Base-by-base conservation (phyloP, 92 coral and sea anemone species). In the Phenganax subtilis region DNA sequence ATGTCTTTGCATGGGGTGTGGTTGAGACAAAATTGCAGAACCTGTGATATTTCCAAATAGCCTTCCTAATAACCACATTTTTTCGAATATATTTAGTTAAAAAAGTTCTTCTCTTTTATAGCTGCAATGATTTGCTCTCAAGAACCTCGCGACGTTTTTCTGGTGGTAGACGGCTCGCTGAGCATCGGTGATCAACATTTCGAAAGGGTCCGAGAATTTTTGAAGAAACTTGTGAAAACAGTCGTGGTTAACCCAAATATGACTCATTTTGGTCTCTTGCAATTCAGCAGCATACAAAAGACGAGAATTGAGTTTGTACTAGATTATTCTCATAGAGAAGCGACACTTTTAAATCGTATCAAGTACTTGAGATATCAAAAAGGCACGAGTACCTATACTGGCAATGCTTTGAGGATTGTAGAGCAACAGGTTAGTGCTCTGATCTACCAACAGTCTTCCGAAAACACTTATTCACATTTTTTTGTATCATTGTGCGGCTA, bases 251-350 rank as follows among this genome's bases (percentile, higher is more conserved):
- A 79, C 54, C 72, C 72, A 5, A 79, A 79, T 30, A 79, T 79
- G 83, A 79, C 83, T 25, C 83, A 79, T 20, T 79, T 79, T 79
- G 83, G 83, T 11, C 69, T 79, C 9, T 44, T 79, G 73, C 83
- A 79, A 51, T 79, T 79, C 74, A 79, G 83, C 52, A 62, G 72
- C 12, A n/a, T 10, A 25, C 0, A 51, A 14, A 79, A 65, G 37
- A 79, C 83, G 9, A 79, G 83, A 20, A 29, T 79, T 16, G 83
- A 79, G 44, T 79, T 79, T 30, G 51, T 73, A 25, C 31, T 79
- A 37, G 83, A 79, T 79, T 65, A 79, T 54, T 79, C 83, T 14
- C 83, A 79, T 62, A 63, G 74, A 53, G 83, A 79, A 51, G 57
- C 83, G n/a, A 65, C 62, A 10, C 83, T 79, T 63, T 62, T 79